A percentile compares a stretch with the other conserved stretches of the same genome.
phyloP scores from a whole-genome alignment of 2,888 invertebrate species.

The Tromatobia lineatoria region DNA sequence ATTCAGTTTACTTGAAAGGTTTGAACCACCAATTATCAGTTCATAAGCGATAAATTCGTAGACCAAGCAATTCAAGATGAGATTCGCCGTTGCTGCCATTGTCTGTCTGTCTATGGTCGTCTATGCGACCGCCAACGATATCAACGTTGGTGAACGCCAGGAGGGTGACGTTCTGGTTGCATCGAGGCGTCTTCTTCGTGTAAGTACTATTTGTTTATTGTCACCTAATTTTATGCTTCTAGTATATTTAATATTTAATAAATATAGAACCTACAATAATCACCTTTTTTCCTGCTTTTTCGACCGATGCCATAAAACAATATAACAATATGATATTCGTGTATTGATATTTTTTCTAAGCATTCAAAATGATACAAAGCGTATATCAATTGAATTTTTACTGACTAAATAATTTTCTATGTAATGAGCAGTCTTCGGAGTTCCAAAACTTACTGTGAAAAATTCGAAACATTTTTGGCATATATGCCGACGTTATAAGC shows the following conservation, averaged over 20 bases:
- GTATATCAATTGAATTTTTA: too few relatives aligned
- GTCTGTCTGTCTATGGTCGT: conserved; percentile 71
- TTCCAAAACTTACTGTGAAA: too few relatives aligned
- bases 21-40: background rate
- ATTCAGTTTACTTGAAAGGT: conserved; percentile 61
- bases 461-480: too few relatives aligned
- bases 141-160: conserved; percentile 70
- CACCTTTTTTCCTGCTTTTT: background rate
- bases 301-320: background rate
- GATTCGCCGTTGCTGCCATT: conserved; percentile 61
- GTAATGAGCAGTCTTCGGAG: too few relatives aligned
- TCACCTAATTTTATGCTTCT: background rate
- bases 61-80: conserved; percentile 66
- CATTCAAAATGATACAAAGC: too few relatives aligned
- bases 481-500: too few relatives aligned
- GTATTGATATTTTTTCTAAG: too few relatives aligned
- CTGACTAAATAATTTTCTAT: too few relatives aligned
- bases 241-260: background rate
- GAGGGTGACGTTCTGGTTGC: conserved; percentile 68
- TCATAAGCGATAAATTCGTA: conserved; percentile 19
- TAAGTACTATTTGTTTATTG: conserved; percentile 58
- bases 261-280: background rate
- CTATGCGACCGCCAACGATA: conserved; percentile 66
- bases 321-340: background rate
- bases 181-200: conserved; percentile 69